Evolutionary conservation across 2,888 invertebrate genomes (phyloP).

Genomic region (Lycaena phlaeas): DNA sequence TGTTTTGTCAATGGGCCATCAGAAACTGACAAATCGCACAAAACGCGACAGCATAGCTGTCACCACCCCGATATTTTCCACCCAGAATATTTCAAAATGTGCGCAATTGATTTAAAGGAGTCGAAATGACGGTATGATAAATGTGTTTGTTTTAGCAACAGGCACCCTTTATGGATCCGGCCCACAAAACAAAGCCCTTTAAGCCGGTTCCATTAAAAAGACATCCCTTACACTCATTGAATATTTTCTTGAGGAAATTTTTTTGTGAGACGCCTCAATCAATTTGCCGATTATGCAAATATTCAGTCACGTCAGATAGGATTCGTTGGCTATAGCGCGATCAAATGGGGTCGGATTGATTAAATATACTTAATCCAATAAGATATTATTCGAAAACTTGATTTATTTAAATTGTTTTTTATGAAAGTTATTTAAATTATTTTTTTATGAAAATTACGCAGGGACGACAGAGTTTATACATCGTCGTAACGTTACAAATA

Average conservation of each 20-base stretch:
- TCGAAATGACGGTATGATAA: background rate
- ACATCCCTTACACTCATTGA: slow-evolving; percentile 48
- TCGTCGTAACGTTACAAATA: too few relatives aligned
- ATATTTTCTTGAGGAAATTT: slow-evolving; percentile 41
- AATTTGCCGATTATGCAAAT: slow-evolving; percentile 67
- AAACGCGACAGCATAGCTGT: too few relatives aligned
- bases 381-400: too few relatives aligned
- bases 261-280: slow-evolving; percentile 56
- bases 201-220: slow-evolving; percentile 42
- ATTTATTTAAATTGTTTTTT: too few relatives aligned
- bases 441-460: background rate
- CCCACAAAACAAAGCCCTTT: slow-evolving; percentile 27
- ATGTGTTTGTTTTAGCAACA: slow-evolving; percentile 23
- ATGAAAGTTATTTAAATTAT: too few relatives aligned
- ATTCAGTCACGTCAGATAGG: slow-evolving; percentile 38
- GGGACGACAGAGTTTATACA: too few relatives aligned
- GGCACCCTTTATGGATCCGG: slow-evolving; percentile 13
- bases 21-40: too few relatives aligned
- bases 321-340: slow-evolving; percentile 23
- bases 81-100: background rate
- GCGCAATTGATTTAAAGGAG: background rate
- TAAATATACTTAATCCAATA: slow-evolving; percentile 1
- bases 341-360: slow-evolving; percentile 4
- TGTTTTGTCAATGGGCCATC: too few relatives aligned
- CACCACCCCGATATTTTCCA: too few relatives aligned